These are phyloP conservation scores for Gallinago media DNA, from an alignment of 2,113 vertebrate genomes.

Conservation along the genomic window DNA sequence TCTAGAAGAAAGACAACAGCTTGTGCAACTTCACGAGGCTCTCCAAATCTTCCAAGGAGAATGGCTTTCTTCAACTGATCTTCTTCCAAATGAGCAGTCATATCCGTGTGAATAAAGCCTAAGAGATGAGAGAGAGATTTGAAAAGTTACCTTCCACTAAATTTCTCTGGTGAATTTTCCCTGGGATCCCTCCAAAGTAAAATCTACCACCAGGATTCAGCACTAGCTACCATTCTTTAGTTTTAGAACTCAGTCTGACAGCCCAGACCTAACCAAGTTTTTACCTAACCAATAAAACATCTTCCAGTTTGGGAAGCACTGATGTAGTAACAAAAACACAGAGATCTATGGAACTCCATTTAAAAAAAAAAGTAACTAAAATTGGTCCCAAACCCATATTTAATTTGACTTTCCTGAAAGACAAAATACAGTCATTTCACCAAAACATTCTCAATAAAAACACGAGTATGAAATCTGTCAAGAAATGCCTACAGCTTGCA, in stretches of 20 bases:
- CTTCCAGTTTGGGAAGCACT: background rate
- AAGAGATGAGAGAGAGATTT: constrained; percentile 36
- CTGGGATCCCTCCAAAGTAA: background rate
- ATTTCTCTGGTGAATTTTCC: background rate
- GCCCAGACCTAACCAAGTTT: background rate
- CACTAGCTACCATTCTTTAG: background rate
- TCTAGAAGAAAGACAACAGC: constrained; percentile 90
- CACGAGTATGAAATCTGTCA: background rate
- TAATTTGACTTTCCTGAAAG: background rate
- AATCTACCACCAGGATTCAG: background rate
- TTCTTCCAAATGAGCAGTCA: constrained; percentile 87
- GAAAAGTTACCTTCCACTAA: background rate
- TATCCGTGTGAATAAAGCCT: constrained; percentile 92
- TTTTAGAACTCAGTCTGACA: background rate
- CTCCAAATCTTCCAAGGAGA: constrained; percentile 88
- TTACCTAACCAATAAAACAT: background rate
- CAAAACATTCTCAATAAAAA: background rate
- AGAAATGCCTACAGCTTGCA: background rate
- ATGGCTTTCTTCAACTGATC: constrained; percentile 75
- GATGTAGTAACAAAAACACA: background rate
- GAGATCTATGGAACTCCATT: background rate
- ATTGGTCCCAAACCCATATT: background rate
- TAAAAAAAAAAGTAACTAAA: background rate
- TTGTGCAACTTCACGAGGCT: constrained; percentile 85
- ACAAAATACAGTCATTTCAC: background rate